Evolutionary conservation across 2,888 invertebrate species (phyloP), one percentile per base, ranked within the genome.

Genomic region (Drosophila paranaensis): DNA sequence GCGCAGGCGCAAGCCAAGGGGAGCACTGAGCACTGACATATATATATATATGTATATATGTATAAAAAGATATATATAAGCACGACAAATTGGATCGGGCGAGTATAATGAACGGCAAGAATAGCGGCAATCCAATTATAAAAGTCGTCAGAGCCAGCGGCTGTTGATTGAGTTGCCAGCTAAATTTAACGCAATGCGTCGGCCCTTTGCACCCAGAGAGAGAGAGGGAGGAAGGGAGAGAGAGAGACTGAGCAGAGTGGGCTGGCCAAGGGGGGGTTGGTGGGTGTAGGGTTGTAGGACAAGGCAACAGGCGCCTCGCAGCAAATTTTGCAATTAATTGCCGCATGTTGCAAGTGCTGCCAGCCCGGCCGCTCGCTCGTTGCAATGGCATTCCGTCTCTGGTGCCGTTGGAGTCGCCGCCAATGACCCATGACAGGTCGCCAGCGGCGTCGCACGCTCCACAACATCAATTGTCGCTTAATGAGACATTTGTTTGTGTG

Each of bases 381-480:
- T 40, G 72, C 74, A 48, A 30, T 30, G 30, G 48, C n/a, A 48
- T 48, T 33, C 40, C 43, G 43, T 56, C 45, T 43, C 27, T 27
- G 40, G 13, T 58, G 60, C 64, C 33, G 50, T 72, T 78, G 76
- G 56, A 74, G 76, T 68, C 70, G 71, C 60, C 64, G 69, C 72
- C 78, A 91, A 91, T 92, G 92, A 92, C 92, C 91, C 91, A 79
- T 89, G 87, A 85, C 89, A 90, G 91, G 91, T 91, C 89, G 89
- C 62, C 56, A 51, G 11, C 16, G 61, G 14, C 48, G 57, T 42
- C 50, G 60, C 62, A 33, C 46, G 60, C 72, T 61, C 48, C 89
- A 90, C 89, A 90, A 90, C 90, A 91, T 91, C 91, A 92, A 92
- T 92, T 92, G 90, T 90, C 89, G 88, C 82, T 76, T 90, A 90